phyloP scores from a whole-genome alignment of 2,113 vertebrate genomes.

The Petrocephalus microphthalmus region DNA sequence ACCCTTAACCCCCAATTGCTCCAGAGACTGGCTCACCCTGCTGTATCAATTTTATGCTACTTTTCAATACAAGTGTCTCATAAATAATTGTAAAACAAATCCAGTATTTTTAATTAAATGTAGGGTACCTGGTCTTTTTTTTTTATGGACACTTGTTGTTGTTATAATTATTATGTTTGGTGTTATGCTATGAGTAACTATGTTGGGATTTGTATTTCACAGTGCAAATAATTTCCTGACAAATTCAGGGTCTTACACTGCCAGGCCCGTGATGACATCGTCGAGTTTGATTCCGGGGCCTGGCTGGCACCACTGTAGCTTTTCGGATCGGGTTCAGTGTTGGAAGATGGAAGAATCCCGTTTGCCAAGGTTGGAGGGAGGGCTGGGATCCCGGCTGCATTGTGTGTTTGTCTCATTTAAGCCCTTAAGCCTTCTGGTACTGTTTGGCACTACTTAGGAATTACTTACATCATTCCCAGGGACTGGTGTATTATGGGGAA shows the following conservation, averaged over 20 bases:
- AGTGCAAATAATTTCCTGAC: neutral
- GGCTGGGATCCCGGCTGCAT: neutral
- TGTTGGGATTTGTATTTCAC: neutral
- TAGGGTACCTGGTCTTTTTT: neutral
- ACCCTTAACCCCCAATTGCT: neutral
- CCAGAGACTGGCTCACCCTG: too few species aligned
- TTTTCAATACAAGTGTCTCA: too few species aligned
- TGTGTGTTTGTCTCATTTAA: neutral
- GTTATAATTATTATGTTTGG: neutral
- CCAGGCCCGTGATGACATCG: neutral
- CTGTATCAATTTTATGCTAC: too few species aligned
- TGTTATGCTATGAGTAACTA: neutral
- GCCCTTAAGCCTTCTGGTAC: neutral
- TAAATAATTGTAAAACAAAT: neutral
- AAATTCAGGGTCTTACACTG: neutral
- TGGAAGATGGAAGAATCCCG: neutral
- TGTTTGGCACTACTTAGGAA: neutral
- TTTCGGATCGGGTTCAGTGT: neutral
- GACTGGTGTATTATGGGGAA: neutral
- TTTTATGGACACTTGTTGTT: neutral
- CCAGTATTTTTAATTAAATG: neutral
- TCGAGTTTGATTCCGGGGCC: neutral
- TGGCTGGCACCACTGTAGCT: neutral
- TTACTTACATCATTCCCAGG: neutral
- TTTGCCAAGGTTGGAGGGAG: neutral